Base-by-base conservation (phyloP, 2,888 invertebrate genomes). In the Villa cingulata region DNA sequence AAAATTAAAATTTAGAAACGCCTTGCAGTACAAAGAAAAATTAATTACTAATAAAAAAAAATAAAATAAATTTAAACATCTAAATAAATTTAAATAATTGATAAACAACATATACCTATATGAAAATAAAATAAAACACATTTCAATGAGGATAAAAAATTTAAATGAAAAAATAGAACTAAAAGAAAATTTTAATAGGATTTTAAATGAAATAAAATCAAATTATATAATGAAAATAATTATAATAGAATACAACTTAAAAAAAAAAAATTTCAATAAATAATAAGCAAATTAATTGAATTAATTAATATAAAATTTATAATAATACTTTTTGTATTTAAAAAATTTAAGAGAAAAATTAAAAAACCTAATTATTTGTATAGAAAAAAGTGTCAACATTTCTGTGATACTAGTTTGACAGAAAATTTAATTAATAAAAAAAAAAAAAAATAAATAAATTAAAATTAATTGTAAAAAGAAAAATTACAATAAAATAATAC, bases 401-500 rank as follows among this genome's bases (percentile, higher is more conserved):
- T 47, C 51, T 51, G 51, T 51, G 51, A 51, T 51, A 51, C 48
- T 51, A 42, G 51, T 48, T 43, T 44, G 49, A 48, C 51, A 48
- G 51, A 53, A 50, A 46, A 36, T n/a, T n/a, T n/a, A n/a, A n/a
- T n/a, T n/a, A 42, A 41, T 32, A 37, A 36, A 16, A 37, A 43
- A 40, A 17, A 14, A 19, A 43, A 43, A 17, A n/a, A 20, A 32
- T 12, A 12, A 32, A 9, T 32, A 32, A 9, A 12, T n/a, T n/a
- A n/a, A n/a, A 16, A 16, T 18, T 19, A 40, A n/a, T 40, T 40
- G 19, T 19, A 19, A 20, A 16, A 41, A 16, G 5, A 39, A 40
- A 40, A 29, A 40, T 5, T 46, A 37, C 23, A n/a, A 34, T 41
- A 41, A 32, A 16, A 27, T 7, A 40, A 17, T n/a, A n/a, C n/a